Base-by-base conservation (phyloP, 1,140 invertebrate species). In the Aphelinus certus region DNA sequence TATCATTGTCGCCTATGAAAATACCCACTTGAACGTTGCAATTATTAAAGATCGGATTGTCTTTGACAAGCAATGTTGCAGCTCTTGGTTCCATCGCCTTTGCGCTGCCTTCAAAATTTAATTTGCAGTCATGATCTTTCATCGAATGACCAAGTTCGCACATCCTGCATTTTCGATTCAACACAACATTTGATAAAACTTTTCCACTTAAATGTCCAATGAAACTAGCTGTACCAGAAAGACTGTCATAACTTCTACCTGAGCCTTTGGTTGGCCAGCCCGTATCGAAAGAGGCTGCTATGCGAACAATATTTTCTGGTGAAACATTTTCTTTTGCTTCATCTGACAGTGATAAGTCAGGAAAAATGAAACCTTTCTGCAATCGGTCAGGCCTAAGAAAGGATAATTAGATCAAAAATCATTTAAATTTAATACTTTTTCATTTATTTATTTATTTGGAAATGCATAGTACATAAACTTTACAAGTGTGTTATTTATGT, bases 191-290 rank as follows among this genome's bases (percentile, higher is more conserved):
- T 61, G 66, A 73, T n/a, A 77, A 72, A 65, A 80, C 72, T 70
- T 73, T 76, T 51, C 76, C 76, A 26, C 72, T 66, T 58, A 78
- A 76, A 43, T 66, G 65, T n/a, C 79, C 78, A 55, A 80, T 79
- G 10, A 79, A 62, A 56, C 76, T 67, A 51, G 73, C 74, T 47
- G 76, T 73, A 3, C 79, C 79, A 58, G 72, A 76, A 42, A 79
- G 57, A 71, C 76, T 79, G 57, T 80, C 77, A 43, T 76, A 80
- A n/a, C 75, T 74, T 68, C 73, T 74, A 7, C 77, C 76, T 9
- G 71, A 76, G 26, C 75, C 76, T 69, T 75, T 73, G 7, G 76
- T 79, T 48, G 74, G 70, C 76, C 77, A 79, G 7, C 79, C 77
- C 62, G 71, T 77, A 45, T 80, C 76, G 26, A 26, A 26, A 26